Evolutionary conservation across 2,888 invertebrate species (phyloP).

Genomic region (Sepiola atlantica): DNA sequence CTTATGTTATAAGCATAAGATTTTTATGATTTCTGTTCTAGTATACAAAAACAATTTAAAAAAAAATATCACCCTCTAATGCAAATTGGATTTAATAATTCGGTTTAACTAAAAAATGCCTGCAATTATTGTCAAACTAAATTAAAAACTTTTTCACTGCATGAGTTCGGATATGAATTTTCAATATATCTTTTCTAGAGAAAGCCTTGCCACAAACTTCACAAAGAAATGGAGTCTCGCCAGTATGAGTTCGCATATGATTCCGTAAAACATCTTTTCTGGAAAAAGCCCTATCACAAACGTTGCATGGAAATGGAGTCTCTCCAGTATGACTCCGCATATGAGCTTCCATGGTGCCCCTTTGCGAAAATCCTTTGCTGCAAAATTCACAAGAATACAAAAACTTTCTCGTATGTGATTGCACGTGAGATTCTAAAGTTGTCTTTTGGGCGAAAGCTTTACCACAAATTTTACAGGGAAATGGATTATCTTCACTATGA

Average conservation of each 20-base stretch:
- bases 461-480: slow-evolving; percentile 35
- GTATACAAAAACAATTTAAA: too few species aligned
- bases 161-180: slow-evolving; percentile 35
- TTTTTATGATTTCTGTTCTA: too few species aligned
- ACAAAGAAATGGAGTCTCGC: neutral
- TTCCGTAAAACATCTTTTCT: slow-evolving; percentile 15
- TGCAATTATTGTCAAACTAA: neutral
- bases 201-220: slow-evolving; percentile 24
- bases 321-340: slow-evolving; percentile 42
- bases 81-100: too few species aligned
- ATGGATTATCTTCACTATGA: neutral
- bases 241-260: slow-evolving; percentile 36
- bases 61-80: too few species aligned
- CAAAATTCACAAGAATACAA: slow-evolving; percentile 14
- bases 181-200: slow-evolving; percentile 1
- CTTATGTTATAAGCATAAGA: too few species aligned
- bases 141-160: slow-evolving; percentile 33
- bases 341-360: neutral
- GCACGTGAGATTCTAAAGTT: neutral
- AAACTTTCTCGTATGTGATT: neutral
- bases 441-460: neutral
- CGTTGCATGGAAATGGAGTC: neutral
- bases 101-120: neutral
- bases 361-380: slow-evolving; percentile 35
- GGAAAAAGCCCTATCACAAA: slow-evolving; percentile 39